Percentiles rank a stretch among this genome's conserved stretches.
Evolutionary conservation across 2,797 vertebrate species (phyloP).

Genomic region (Mus spretus): DNA sequence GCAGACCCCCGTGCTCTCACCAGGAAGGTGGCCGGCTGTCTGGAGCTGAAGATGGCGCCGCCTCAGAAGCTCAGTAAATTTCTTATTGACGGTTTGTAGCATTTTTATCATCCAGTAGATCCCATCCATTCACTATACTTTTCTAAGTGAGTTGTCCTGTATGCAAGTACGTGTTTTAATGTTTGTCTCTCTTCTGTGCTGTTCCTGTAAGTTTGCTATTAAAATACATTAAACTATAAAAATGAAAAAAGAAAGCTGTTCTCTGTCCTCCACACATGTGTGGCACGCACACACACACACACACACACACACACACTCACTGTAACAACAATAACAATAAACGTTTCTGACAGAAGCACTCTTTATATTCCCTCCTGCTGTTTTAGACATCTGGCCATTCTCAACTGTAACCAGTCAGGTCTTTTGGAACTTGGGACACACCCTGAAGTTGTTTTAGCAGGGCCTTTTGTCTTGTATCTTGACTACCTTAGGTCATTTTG

Average conservation of each 20-base stretch:
- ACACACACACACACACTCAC: not conserved
- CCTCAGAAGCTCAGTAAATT: too few relatives aligned
- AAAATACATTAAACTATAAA: conserved; percentile 89
- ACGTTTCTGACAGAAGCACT: not conserved
- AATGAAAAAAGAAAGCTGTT: too few relatives aligned
- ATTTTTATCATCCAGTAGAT: too few relatives aligned
- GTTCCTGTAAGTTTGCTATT: conserved; percentile 94
- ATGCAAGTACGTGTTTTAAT: conserved; percentile 78
- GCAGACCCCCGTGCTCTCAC: too few relatives aligned
- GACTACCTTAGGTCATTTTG: not conserved
- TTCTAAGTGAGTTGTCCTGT: too few relatives aligned
- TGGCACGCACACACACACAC: not conserved
- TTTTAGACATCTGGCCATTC: not conserved
- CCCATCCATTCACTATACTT: too few relatives aligned
- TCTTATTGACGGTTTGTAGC: too few relatives aligned
- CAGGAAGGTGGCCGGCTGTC: too few relatives aligned
- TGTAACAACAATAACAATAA: not conserved
- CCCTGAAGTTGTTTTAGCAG: not conserved
- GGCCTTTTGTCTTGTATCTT: not conserved
- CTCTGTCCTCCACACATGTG: not conserved
- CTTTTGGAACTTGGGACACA: not conserved
- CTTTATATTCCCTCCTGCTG: not conserved
- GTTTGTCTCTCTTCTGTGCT: conserved; percentile 93
- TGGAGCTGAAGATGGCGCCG: too few relatives aligned
- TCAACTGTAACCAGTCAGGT: not conserved